Evolutionary conservation across 2,113 vertebrate genomes (phyloP).

Genomic region (Eretmodus cyanostictus): DNA sequence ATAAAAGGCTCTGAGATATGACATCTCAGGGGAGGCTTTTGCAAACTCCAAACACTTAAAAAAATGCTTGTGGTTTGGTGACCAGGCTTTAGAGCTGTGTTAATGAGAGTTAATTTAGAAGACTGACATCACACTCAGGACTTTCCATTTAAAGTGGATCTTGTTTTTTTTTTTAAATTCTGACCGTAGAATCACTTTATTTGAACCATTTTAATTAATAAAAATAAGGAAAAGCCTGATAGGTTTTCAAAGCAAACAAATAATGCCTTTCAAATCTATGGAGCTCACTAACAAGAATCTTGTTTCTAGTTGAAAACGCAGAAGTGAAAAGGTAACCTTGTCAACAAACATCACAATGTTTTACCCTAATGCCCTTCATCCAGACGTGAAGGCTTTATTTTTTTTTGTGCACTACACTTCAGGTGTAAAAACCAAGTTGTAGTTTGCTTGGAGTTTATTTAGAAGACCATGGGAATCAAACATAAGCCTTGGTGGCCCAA

Average conservation of each 20-base stretch:
- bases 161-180: rapidly evolving
- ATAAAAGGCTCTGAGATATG: background rate
- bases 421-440: background rate
- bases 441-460: background rate
- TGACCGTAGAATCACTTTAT: background rate
- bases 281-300: background rate
- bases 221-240: background rate
- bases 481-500: background rate
- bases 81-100: background rate
- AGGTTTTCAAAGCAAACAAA: background rate
- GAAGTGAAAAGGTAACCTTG: background rate
- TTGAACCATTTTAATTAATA: background rate
- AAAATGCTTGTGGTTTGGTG: background rate
- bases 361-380: background rate
- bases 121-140: background rate
- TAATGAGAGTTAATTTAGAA: background rate
- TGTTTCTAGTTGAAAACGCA: background rate
- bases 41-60: background rate
- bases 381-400: background rate
- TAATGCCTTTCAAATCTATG: background rate
- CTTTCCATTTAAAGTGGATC: background rate
- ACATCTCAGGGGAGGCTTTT: background rate
- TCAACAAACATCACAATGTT: background rate
- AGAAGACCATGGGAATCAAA: background rate
- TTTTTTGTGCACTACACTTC: background rate